Evolutionary conservation across 2,888 invertebrate genomes (phyloP).

Genomic region (Eupithecia subumbrata): DNA sequence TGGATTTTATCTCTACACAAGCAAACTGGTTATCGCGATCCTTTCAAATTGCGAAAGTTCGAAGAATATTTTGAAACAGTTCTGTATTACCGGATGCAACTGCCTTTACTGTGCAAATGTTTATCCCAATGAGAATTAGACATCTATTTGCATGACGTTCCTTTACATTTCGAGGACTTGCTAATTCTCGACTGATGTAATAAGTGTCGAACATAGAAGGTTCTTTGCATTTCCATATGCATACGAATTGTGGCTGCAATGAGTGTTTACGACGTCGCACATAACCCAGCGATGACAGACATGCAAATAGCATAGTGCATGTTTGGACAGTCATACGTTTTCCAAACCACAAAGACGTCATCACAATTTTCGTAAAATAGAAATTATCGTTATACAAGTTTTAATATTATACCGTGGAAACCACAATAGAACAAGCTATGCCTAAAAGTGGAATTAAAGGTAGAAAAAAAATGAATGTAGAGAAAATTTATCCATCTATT

Average conservation of each 20-base stretch:
- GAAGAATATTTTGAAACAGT: neutral
- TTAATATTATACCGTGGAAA: neutral
- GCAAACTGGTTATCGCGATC: neutral
- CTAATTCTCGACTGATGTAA: constrained; percentile 6
- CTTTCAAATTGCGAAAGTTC: neutral
- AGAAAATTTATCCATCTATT: no score
- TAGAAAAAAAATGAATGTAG: neutral
- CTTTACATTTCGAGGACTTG: neutral
- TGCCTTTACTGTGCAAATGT: neutral
- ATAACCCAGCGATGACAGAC: constrained; percentile 36
- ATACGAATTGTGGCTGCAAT: constrained; percentile 62
- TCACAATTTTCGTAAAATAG: neutral
- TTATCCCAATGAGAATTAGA: neutral
- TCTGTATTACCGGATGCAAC: constrained; percentile 2
- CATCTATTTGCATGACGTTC: neutral
- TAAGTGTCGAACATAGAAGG: neutral
- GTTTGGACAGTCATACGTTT: neutral
- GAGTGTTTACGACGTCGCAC: constrained; percentile 55
- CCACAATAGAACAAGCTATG: neutral
- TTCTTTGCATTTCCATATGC: constrained; percentile 58
- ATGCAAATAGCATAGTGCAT: constrained; percentile 32
- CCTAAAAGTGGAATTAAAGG: neutral
- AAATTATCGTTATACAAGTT: neutral
- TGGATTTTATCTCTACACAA: neutral
- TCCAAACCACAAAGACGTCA: neutral